These are phyloP conservation scores for Umimayanthus chanpuru DNA, from an alignment of 92 coral and sea anemone species.

Conservation along the genomic window DNA sequence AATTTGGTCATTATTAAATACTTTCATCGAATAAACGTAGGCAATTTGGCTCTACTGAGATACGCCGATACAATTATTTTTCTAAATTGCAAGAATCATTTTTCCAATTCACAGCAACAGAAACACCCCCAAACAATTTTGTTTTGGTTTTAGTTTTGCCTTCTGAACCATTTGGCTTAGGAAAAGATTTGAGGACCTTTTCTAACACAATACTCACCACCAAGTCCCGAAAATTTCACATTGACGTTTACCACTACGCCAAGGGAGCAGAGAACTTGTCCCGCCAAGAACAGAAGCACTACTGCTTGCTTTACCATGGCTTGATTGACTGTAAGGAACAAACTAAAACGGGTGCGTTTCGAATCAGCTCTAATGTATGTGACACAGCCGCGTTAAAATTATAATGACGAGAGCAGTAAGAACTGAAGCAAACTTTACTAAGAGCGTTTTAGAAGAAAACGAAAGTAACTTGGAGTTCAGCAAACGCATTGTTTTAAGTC, in stretches of 20 bases:
- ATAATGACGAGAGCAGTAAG: too few relatives aligned
- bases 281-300: neutral
- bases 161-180: neutral
- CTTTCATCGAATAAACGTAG: neutral
- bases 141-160: neutral
- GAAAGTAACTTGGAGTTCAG: too few relatives aligned
- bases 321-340: neutral
- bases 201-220: neutral
- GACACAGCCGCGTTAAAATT: neutral
- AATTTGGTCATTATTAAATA: neutral
- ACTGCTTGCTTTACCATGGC: neutral
- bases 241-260: neutral
- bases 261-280: neutral
- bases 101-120: neutral
- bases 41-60: neutral
- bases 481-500: neutral
- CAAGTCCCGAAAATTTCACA: neutral
- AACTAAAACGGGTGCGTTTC: neutral
- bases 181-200: neutral
- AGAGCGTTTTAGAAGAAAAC: too few relatives aligned
- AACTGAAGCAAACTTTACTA: too few relatives aligned
- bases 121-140: neutral
- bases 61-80: neutral
- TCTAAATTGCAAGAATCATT: too few relatives aligned
- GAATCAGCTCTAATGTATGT: neutral